A percentile compares a stretch with the other conserved stretches of the same genome.
These are phyloP conservation scores for Oreochromis niloticus DNA, from an alignment of 2,113 vertebrate species.

Conservation along the genomic window DNA sequence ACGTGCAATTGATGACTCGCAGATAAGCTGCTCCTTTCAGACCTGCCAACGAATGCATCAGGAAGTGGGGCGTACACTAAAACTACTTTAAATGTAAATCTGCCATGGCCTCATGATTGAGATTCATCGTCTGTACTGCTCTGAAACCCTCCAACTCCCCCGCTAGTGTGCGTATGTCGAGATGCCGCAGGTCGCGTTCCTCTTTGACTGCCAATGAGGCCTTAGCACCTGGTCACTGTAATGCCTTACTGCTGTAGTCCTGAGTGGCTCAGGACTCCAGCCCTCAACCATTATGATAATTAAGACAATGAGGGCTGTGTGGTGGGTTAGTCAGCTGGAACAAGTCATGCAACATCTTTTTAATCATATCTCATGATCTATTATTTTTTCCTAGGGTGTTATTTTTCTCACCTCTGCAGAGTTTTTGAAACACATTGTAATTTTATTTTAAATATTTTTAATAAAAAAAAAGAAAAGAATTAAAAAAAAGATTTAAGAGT, in stretches of 20 bases:
- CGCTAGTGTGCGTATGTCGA: constrained; percentile 38
- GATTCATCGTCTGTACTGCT: constrained; percentile 62
- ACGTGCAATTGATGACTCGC: constrained; percentile 63
- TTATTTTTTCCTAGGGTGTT: background rate
- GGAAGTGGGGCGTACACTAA: constrained; percentile 64
- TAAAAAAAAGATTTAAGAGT: background rate
- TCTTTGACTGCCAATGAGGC: constrained; percentile 60
- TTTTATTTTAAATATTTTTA: background rate
- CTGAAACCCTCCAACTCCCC: constrained; percentile 44
- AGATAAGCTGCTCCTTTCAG: constrained; percentile 64
- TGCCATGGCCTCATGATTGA: constrained; percentile 65
- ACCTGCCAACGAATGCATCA: constrained; percentile 59
- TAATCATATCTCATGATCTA: background rate
- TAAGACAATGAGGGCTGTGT: background rate
- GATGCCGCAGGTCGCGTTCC: constrained; percentile 36
- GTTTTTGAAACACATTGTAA: background rate
- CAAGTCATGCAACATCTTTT: constrained; percentile 1
- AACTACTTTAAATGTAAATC: constrained; percentile 81
- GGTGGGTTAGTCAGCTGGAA: background rate
- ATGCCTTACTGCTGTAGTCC: background rate
- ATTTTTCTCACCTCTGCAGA: background rate
- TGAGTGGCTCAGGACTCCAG: background rate
- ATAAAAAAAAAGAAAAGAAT: background rate
- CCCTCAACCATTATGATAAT: background rate
- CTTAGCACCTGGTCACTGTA: constrained; percentile 13